Evolutionary conservation across 2,797 vertebrate genomes (phyloP).

Genomic region (Rhabdophis nuchalis): DNA sequence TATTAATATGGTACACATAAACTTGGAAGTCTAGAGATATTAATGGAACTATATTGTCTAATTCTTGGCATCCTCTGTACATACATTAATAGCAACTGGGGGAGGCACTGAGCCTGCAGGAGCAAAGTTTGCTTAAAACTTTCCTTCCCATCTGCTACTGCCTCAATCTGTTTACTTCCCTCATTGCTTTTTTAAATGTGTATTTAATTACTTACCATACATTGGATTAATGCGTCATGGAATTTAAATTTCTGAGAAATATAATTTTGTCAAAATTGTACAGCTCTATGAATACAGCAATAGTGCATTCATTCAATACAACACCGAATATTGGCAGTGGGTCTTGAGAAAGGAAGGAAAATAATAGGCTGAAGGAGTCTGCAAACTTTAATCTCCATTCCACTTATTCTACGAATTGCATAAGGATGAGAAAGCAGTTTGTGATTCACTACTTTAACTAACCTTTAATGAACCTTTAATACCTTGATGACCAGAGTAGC

Average conservation of each 20-base stretch:
- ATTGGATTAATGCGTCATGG: not conserved
- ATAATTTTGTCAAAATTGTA: not conserved
- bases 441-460: not conserved
- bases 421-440: not conserved
- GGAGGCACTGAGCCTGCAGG: not conserved
- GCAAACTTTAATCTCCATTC: not conserved
- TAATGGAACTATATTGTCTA: not conserved
- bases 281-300: not conserved
- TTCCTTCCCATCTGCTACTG: not conserved
- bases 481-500: not conserved
- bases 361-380: not conserved
- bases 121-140: not conserved
- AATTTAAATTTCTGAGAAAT: not conserved
- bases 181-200: not conserved
- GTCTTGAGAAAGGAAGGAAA: not conserved
- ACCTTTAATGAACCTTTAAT: not conserved
- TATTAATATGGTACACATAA: not conserved
- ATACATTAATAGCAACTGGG: not conserved
- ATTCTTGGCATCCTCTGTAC: not conserved
- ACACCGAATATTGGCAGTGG: not conserved
- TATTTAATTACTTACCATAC: not conserved
- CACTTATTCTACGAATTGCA: not conserved
- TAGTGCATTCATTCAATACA: not conserved
- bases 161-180: not conserved
- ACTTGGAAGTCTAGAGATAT: not conserved